Evolutionary conservation across 2,888 invertebrate species (phyloP), one percentile per base, ranked within the genome.

Genomic region (Cepaea hortensis): DNA sequence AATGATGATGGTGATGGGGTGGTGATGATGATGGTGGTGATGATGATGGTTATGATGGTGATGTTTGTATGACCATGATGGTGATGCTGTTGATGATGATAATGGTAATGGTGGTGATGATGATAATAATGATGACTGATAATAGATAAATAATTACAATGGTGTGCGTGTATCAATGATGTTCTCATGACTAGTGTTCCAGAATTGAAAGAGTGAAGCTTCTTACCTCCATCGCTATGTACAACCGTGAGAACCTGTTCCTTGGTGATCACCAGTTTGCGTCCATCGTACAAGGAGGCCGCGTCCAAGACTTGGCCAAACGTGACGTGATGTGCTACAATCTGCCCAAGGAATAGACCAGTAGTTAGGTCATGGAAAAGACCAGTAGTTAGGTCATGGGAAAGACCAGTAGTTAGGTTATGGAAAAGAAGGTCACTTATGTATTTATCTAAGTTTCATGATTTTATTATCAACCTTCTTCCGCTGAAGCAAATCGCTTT

Each of bases 191-290:
- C 1, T 35, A 55, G 55, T 55, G 55, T 11, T 35, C 55, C 4
- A 5, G 20, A 5, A 68, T 68, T 1, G 5, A 68, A 3, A 68
- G 62, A 13, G 9, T n/a, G 20, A 70, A 20, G 70, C 65, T 35
- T 55, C 88, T 81, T 81, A 88, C 90, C 89, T 65, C 86, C 85
- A 6, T 87, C 82, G 1, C 87, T 81, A 2, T 83, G 72, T 5
- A 85, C 68, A 7, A 90, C 80, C 9, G 82, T 80, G 15, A 90
- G 80, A 9, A 85, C 85, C 18, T 81, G 83, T n/a, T 88, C 86
- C 61, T 87, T 85, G 15, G 88, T 73, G 3, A 87, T 87, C 4
- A 50, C 83, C 46, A 90, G 77, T 18, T 46, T 83, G 68, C 84
- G 82, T 6, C 80, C 86, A 5, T 86, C 83, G 9, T 72, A 61